Evolutionary conservation across 2,797 vertebrate genomes (phyloP).

Genomic region (Aotus griseimembra): DNA sequence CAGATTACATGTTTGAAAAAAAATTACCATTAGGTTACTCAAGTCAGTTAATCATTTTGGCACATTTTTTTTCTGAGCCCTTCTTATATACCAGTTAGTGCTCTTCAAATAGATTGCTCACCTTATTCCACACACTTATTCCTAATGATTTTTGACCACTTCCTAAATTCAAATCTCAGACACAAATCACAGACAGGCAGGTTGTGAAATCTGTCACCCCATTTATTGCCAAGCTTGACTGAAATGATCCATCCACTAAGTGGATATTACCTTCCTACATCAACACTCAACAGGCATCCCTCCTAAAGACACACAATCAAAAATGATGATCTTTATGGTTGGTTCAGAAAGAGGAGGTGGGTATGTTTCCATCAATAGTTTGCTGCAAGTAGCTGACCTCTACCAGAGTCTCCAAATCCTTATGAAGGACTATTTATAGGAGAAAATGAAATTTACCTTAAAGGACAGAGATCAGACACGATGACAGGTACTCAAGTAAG

Average conservation of each 20-base stretch:
- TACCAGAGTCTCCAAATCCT: background rate
- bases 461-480: constrained; percentile 22
- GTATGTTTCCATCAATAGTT: background rate
- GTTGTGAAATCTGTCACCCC: constrained; percentile 46
- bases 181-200: constrained; percentile 47
- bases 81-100: background rate
- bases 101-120: background rate
- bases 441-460: constrained; percentile 52
- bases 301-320: constrained; percentile 18
- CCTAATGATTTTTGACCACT: constrained; percentile 37
- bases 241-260: constrained; percentile 10
- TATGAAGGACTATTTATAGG: background rate
- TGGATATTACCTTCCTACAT: constrained; percentile 27
- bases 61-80: background rate
- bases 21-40: background rate
- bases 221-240: constrained; percentile 55
- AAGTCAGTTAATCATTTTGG: background rate
- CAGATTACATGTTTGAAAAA: background rate
- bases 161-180: constrained; percentile 32
- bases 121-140: background rate
- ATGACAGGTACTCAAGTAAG: background rate
- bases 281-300: background rate
- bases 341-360: background rate
- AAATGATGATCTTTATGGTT: constrained; percentile 28
- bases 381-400: background rate